A percentile compares a stretch with the other conserved stretches of the same genome.
These are phyloP conservation scores for Poeciliopsis paucimaculata DNA, from an alignment of 2,797 vertebrate genomes.

Conservation along the genomic window DNA sequence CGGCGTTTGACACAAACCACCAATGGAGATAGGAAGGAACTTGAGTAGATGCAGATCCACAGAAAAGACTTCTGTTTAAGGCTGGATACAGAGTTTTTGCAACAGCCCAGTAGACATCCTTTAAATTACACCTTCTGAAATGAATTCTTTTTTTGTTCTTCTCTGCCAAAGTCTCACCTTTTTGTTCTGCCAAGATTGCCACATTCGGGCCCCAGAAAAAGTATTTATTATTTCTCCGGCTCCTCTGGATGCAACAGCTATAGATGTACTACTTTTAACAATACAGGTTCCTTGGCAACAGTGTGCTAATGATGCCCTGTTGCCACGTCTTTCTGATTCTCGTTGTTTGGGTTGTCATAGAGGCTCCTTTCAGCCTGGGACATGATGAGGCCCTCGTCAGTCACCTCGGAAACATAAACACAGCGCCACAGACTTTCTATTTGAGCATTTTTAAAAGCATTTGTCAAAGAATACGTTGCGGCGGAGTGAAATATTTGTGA, in stretches of 20 bases:
- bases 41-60: slow-evolving; percentile 12
- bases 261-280: slow-evolving; percentile 46
- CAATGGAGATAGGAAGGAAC: slow-evolving; percentile 19
- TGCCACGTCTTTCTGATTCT: slow-evolving; percentile 42
- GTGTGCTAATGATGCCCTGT: slow-evolving; percentile 55
- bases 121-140: slow-evolving; percentile 18
- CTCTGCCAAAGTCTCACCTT: slow-evolving; percentile 17
- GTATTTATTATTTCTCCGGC: slow-evolving; percentile 40
- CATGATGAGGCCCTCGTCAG: slow-evolving; percentile 49
- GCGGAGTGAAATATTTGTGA: neutral
- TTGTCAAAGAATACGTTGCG: slow-evolving; percentile 19
- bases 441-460: slow-evolving; percentile 8
- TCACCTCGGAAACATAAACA: slow-evolving; percentile 37
- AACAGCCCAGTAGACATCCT: slow-evolving; percentile 8
- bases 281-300: slow-evolving; percentile 59
- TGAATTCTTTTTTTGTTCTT: slow-evolving; percentile 5
- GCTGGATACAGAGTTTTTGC: slow-evolving; percentile 22
- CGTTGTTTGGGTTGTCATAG: slow-evolving; percentile 51
- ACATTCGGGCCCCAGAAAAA: slow-evolving; percentile 8
- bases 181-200: slow-evolving; percentile 12
- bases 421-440: slow-evolving; percentile 2
- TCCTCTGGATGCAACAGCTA: slow-evolving; percentile 28
- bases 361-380: slow-evolving; percentile 41
- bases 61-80: slow-evolving; percentile 10
- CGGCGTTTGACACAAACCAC: slow-evolving; percentile 19